phyloP scores from a whole-genome alignment of 2,888 invertebrate genomes.

The Idaea straminata region DNA sequence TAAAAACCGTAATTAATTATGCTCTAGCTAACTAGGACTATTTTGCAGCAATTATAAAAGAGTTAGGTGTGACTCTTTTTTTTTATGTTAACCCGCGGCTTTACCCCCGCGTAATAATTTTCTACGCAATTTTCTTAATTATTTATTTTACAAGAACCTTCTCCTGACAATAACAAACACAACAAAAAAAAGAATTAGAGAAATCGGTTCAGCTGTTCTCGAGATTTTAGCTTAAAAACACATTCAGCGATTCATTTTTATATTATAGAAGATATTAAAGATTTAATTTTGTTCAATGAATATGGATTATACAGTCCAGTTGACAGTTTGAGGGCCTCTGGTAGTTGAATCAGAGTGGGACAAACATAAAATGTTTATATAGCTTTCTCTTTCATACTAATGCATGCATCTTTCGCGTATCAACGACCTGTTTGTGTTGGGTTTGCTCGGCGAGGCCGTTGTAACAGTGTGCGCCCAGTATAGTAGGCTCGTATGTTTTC shows the following conservation, averaged over 20 bases:
- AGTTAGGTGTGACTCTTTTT: too few relatives aligned
- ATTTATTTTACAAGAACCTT: too few relatives aligned
- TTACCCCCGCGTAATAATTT: too few relatives aligned
- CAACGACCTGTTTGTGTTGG: constrained; percentile 71
- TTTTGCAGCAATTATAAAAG: too few relatives aligned
- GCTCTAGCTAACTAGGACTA: too few relatives aligned
- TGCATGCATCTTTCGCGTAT: constrained; percentile 59
- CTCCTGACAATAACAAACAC: too few relatives aligned
- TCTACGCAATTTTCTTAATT: too few relatives aligned
- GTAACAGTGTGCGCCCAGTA: constrained; percentile 54
- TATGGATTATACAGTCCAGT: constrained; percentile 3
- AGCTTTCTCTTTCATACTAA: constrained; percentile 55
- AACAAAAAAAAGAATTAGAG: too few relatives aligned
- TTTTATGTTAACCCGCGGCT: too few relatives aligned
- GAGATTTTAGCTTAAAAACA: too few relatives aligned
- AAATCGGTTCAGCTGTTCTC: too few relatives aligned
- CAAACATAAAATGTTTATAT: constrained; percentile 59
- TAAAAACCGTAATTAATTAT: too few relatives aligned
- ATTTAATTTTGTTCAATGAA: not conserved
- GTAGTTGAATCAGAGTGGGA: constrained; percentile 43
- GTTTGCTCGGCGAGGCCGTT: constrained; percentile 56
- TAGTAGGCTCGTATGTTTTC: constrained; percentile 56
- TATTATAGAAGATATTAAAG: not conserved
- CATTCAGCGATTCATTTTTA: constrained; percentile 5
- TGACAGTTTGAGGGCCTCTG: not conserved